Base-by-base conservation (phyloP, 92 coral and sea anemone species). In the Metridium senile region DNA sequence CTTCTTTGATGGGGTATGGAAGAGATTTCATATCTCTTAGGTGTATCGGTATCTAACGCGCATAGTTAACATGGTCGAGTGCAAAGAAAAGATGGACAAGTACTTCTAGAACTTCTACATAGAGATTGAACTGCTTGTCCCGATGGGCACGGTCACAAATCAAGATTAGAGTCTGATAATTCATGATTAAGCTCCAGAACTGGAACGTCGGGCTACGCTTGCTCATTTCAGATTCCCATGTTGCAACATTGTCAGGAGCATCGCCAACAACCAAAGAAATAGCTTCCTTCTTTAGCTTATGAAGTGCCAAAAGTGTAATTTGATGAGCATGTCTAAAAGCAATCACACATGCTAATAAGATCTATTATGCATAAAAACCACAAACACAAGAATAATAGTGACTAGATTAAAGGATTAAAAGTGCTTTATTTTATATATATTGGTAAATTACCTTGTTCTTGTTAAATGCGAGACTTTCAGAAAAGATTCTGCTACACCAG, bases 401-500 rank as follows among this genome's bases (percentile, higher is more conserved):
- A 45, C 51, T 45, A 45, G n/a, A n/a, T n/a, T n/a, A n/a, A n/a
- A n/a, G n/a, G 16, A 45, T 45, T 45, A 45, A 45, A 7, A 7
- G 51, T 45, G 51, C 51, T 45, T n/a, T n/a, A n/a, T n/a, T n/a
- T n/a, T n/a, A n/a, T n/a, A n/a, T n/a, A n/a, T n/a, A n/a, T n/a
- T 16, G 16, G 51, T 45, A 45, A 45, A 45, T 7, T 45, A 35
- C 0, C 87, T 83, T 0, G 87, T 83, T 77, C 83, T 68, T 70
- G 77, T 84, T 26, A 84, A 46, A 65, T 78, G 81, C 18, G 82
- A 7, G 11, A 77, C 86, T 58, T 75, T 84, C 53, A 84, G 49
- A 81, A 84, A 88, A 52, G 89, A 84, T 75, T 88, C 89, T 27
- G 82, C 90, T 19, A 85, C 85, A 66, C 89, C 85, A 85, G 82